phyloP scores from a whole-genome alignment of 2,888 invertebrate species.

The Anarsia innoxiella region DNA sequence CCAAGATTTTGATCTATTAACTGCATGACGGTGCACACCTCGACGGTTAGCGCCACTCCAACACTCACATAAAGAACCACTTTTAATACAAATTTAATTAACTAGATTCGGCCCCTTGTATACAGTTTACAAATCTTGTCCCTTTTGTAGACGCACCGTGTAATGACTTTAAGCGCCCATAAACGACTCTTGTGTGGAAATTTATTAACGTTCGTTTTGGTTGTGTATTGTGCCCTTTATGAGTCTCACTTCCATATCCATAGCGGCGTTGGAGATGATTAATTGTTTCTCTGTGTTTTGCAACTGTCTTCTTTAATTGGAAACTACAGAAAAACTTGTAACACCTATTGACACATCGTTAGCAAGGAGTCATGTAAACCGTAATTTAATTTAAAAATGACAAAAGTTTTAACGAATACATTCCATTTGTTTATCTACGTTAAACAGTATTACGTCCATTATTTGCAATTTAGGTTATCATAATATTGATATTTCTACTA shows the following conservation, averaged over 20 bases:
- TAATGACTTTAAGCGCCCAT: constrained; percentile 68
- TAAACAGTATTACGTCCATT: no score
- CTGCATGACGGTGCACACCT: constrained; percentile 50
- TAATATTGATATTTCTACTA: no score
- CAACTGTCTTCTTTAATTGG: constrained; percentile 26
- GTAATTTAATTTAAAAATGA: no score
- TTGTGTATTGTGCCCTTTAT: constrained; percentile 49
- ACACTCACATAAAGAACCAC: constrained; percentile 53
- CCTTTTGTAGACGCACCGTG: constrained; percentile 57
- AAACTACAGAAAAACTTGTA: constrained; percentile 28
- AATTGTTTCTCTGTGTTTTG: constrained; percentile 41
- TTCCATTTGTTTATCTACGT: no score
- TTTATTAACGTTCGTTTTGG: constrained; percentile 57
- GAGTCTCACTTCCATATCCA: constrained; percentile 39
- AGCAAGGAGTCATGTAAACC: no score
- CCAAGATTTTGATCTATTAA: constrained; percentile 71
- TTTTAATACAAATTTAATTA: constrained; percentile 74
- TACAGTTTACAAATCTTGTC: constrained; percentile 55
- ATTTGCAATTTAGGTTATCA: no score
- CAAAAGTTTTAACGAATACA: no score
- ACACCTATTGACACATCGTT: constrained; percentile 32
- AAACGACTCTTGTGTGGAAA: constrained; percentile 63
- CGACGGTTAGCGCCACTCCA: constrained; percentile 59
- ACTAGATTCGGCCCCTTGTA: constrained; percentile 57
- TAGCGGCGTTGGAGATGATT: constrained; percentile 48